Percentiles rank a stretch among this genome's conserved stretches.
Evolutionary conservation across 2,113 vertebrate genomes (phyloP).

Genomic region (Tringa solitaria): DNA sequence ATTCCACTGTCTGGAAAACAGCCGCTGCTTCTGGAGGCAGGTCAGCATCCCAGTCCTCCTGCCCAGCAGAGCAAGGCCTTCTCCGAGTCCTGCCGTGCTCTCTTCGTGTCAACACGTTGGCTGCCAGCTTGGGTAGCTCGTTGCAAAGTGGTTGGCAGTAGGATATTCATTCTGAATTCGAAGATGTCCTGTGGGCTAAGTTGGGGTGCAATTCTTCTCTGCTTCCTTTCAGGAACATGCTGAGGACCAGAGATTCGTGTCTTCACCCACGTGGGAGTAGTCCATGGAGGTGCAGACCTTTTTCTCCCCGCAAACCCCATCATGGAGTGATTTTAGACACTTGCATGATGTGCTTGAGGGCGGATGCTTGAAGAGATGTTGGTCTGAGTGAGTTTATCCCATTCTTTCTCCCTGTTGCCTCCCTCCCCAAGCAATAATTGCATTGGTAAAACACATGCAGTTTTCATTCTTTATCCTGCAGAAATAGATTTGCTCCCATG

Average conservation of each 20-base stretch:
- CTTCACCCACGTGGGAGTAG: neutral
- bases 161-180: neutral
- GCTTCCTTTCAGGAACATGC: neutral
- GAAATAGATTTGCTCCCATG: neutral
- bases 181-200: neutral
- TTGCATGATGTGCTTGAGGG: neutral
- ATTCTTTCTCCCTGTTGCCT: neutral
- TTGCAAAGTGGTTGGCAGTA: neutral
- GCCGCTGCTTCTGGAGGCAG: rapidly evolving
- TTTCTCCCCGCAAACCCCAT: neutral
- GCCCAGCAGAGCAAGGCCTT: neutral
- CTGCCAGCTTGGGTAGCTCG: neutral
- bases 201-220: neutral
- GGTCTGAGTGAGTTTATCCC: neutral
- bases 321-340: neutral
- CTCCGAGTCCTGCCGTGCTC: neutral
- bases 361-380: neutral
- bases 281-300: neutral
- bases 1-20: neutral
- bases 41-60: neutral
- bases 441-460: neutral
- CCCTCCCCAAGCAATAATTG: neutral
- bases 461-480: neutral
- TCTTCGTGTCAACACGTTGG: neutral
- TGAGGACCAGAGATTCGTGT: neutral